phyloP scores from a whole-genome alignment of 2,888 invertebrate species.

The Chaitophorus viminalis region DNA sequence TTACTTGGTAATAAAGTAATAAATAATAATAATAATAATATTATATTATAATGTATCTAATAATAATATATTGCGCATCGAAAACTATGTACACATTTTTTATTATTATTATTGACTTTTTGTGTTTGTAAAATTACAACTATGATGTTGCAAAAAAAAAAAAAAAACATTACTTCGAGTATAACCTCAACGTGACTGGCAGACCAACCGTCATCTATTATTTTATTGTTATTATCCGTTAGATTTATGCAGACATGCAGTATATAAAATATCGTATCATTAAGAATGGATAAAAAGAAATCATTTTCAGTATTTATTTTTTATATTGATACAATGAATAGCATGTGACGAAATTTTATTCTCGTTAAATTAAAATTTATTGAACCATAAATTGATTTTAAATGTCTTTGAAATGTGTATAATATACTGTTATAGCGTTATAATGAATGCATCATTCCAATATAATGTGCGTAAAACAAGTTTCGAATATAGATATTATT shows the following conservation, averaged over 20 bases:
- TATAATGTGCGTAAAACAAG: neutral
- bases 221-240: conserved; percentile 20
- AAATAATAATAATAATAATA: too few species aligned
- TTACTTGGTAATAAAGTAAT: too few species aligned
- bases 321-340: neutral
- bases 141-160: conserved; percentile 3
- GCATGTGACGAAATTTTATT: neutral
- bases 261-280: neutral
- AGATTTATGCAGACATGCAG: neutral
- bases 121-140: conserved; percentile 14
- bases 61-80: neutral
- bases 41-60: too few species aligned
- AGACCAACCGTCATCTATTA: conserved; percentile 31
- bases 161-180: neutral
- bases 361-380: conserved; percentile 12
- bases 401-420: neutral
- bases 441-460: neutral
- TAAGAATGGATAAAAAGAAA: neutral
- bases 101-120: neutral
- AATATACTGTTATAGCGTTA: too few species aligned
- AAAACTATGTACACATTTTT: neutral
- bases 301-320: conserved; percentile 10
- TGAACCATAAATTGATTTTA: conserved; percentile 5
- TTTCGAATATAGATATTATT: neutral
- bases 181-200: conserved; percentile 25